A percentile compares a stretch with the other conserved stretches of the same genome.
phyloP scores from a whole-genome alignment of 2,797 vertebrate genomes.

The Rhadinocentrus ornatus region DNA sequence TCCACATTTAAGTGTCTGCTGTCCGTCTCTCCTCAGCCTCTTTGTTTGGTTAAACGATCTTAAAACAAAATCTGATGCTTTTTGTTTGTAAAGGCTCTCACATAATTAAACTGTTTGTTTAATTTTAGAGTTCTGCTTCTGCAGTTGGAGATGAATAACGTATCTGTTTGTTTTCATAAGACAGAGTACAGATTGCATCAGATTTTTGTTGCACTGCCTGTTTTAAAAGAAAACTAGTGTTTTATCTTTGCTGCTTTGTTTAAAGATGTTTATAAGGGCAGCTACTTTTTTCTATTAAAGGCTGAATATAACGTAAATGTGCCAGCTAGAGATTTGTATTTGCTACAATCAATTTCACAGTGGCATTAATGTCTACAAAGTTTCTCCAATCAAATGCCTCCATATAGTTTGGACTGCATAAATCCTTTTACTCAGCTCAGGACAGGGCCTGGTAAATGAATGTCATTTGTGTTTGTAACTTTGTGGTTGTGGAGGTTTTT shows the following conservation, averaged over 20 bases:
- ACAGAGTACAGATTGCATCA: background rate
- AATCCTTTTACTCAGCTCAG: conserved; percentile 27
- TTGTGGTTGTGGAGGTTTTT: conserved; percentile 18
- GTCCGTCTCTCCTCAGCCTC: conserved; percentile 2
- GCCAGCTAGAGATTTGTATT: conserved; percentile 52
- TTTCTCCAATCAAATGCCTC: conserved; percentile 1
- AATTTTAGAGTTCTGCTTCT: background rate
- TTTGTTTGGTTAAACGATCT: background rate
- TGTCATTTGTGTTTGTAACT: conserved; percentile 6
- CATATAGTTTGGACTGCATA: background rate
- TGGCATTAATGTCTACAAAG: background rate
- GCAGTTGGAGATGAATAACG: background rate
- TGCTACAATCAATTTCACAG: background rate
- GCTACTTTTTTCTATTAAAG: conserved; percentile 57
- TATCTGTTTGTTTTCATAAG: background rate
- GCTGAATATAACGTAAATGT: conserved; percentile 29
- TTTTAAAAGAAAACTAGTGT: background rate
- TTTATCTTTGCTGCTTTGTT: conserved; percentile 12
- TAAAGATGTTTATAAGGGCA: conserved; percentile 54
- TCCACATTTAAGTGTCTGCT: conserved; percentile 10
- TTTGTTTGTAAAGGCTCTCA: background rate
- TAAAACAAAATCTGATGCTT: background rate
- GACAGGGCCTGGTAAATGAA: conserved; percentile 1
- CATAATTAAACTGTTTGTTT: rapidly evolving
- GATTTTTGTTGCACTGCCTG: background rate